phyloP scores from a whole-genome alignment of 1,140 invertebrate species.

The Drepana arcuata region DNA sequence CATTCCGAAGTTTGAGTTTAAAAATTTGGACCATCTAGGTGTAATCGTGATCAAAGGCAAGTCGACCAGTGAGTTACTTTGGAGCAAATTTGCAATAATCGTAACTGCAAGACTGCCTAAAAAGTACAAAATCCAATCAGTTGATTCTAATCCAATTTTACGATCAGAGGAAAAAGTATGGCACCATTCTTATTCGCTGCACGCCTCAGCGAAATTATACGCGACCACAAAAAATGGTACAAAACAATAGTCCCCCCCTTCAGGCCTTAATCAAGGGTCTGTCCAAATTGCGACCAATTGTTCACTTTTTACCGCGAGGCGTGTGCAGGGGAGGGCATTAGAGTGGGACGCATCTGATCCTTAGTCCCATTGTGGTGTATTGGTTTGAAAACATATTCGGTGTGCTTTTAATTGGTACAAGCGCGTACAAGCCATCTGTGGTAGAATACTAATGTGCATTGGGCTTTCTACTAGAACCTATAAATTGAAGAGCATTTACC shows the following conservation, averaged over 20 bases:
- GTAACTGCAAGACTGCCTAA: no score
- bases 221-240: conserved; percentile 40
- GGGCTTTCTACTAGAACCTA: no score
- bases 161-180: no score
- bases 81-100: no score
- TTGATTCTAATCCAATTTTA: no score
- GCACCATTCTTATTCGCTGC: conserved; percentile 28
- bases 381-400: conserved; percentile 42
- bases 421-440: conserved; percentile 35
- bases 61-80: no score
- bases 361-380: conserved; percentile 42
- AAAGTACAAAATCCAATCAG: no score
- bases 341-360: conserved; percentile 19
- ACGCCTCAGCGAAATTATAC: conserved; percentile 30
- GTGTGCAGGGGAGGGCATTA: conserved; percentile 49
- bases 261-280: conserved; percentile 53
- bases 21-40: no score
- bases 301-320: conserved; percentile 64
- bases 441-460: no score
- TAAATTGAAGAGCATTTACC: no score
- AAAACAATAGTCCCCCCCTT: conserved; percentile 51
- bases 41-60: no score
- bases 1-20: no score
- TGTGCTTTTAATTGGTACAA: conserved; percentile 27
- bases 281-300: conserved; percentile 70